Percentiles rank a stretch among this genome's conserved stretches.
phyloP scores from a whole-genome alignment of 2,888 invertebrate genomes.

The Agonopterix subpropinquella region DNA sequence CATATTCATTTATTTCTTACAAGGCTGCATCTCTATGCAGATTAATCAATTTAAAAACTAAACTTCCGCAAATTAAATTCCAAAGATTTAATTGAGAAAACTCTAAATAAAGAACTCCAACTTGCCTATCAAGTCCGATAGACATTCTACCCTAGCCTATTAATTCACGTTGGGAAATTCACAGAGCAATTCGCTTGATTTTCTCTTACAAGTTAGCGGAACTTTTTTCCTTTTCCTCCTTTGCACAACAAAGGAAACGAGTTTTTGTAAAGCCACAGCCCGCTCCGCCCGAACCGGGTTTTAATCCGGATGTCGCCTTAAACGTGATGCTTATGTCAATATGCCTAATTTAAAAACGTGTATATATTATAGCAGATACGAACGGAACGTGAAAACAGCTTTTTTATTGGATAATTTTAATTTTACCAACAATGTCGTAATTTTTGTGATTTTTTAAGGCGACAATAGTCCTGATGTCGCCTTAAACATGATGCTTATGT shows the following conservation, averaged over 20 bases:
- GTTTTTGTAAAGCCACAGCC: constrained; percentile 31
- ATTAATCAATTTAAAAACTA: no score
- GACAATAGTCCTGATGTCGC: constrained; percentile 29
- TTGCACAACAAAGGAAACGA: constrained; percentile 42
- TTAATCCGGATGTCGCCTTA: constrained; percentile 35
- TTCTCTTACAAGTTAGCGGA: constrained; percentile 34
- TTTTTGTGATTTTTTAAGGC: no score
- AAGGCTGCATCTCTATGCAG: no score
- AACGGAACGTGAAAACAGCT: no score
- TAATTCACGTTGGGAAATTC: constrained; percentile 31
- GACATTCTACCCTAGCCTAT: constrained; percentile 14
- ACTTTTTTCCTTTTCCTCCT: constrained; percentile 34
- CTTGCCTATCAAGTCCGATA: constrained; percentile 2
- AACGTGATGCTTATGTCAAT: constrained; percentile 45
- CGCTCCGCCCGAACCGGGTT: constrained; percentile 24
- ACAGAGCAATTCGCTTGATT: constrained; percentile 40
- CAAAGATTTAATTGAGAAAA: no score
- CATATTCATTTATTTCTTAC: no score
- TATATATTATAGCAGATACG: no score
- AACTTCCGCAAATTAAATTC: no score
- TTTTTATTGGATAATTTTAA: no score
- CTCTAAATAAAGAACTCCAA: no score
- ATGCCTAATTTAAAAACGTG: constrained; percentile 9
- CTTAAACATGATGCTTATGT: constrained; percentile 39
- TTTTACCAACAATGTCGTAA: no score